phyloP scores from a whole-genome alignment of 1,140 invertebrate genomes.

The Heterodera schachtii region DNA sequence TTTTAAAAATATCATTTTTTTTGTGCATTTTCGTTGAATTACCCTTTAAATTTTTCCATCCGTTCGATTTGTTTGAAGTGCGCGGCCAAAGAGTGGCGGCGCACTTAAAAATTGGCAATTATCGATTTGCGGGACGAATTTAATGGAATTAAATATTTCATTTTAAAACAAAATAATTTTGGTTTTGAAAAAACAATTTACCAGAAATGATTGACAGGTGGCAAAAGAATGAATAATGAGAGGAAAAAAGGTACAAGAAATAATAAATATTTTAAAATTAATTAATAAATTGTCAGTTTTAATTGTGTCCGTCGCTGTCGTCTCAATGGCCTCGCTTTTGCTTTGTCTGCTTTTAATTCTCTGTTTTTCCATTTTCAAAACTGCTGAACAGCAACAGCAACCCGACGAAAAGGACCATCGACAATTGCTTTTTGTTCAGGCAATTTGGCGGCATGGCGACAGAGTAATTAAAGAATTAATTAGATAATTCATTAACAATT shows the following conservation, averaged over 20 bases:
- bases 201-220: neutral
- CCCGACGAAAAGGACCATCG: neutral
- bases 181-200: neutral
- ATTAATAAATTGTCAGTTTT: too few species aligned
- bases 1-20: too few species aligned
- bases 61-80: neutral
- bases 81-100: too few species aligned
- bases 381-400: neutral
- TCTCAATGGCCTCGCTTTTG: neutral
- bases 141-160: too few species aligned
- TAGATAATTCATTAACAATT: too few species aligned
- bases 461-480: neutral
- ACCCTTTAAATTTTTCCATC: too few species aligned
- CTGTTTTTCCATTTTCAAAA: neutral
- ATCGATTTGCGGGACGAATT: neutral
- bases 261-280: neutral
- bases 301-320: neutral
- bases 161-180: too few species aligned
- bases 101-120: neutral
- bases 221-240: neutral
- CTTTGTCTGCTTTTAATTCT: neutral
- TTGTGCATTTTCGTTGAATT: too few species aligned
- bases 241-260: neutral
- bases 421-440: constrained; percentile 18
- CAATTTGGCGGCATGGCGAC: constrained; percentile 26